These are phyloP conservation scores for Catocala nupta DNA, from an alignment of 2,888 invertebrate genomes.

Conservation along the genomic window DNA sequence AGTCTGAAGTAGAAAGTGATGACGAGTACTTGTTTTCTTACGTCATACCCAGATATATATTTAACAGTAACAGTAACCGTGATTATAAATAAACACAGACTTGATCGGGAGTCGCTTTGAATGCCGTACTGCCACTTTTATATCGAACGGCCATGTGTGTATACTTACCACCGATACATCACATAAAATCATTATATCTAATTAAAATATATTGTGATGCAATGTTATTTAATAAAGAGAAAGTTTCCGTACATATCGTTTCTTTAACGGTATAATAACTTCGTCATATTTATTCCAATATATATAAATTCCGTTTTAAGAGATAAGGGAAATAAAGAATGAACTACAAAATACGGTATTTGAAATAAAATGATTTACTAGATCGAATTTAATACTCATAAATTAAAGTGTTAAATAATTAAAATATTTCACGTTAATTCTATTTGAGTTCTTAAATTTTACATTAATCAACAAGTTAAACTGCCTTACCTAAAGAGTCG, in stretches of 20 bases:
- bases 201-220: background rate
- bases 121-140: constrained; percentile 4
- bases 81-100: constrained; percentile 40
- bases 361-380: too few relatives aligned
- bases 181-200: background rate
- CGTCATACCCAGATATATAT: constrained; percentile 37
- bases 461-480: too few relatives aligned
- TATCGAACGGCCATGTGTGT: background rate
- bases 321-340: too few relatives aligned
- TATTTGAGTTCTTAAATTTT: too few relatives aligned
- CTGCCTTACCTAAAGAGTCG: too few relatives aligned
- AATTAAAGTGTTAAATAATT: too few relatives aligned
- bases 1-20: constrained; percentile 24
- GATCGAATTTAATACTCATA: too few relatives aligned
- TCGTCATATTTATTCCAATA: too few relatives aligned
- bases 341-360: too few relatives aligned
- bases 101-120: constrained; percentile 23
- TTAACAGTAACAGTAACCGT: constrained; percentile 29
- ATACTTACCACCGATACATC: background rate
- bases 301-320: too few relatives aligned
- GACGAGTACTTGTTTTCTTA: constrained; percentile 35
- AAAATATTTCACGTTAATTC: too few relatives aligned
- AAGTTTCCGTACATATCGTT: background rate
- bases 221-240: background rate
- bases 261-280: too few relatives aligned